Conservation (phyloP, 2,888 invertebrate species). For the Dermolepida albohirtum region DNA sequence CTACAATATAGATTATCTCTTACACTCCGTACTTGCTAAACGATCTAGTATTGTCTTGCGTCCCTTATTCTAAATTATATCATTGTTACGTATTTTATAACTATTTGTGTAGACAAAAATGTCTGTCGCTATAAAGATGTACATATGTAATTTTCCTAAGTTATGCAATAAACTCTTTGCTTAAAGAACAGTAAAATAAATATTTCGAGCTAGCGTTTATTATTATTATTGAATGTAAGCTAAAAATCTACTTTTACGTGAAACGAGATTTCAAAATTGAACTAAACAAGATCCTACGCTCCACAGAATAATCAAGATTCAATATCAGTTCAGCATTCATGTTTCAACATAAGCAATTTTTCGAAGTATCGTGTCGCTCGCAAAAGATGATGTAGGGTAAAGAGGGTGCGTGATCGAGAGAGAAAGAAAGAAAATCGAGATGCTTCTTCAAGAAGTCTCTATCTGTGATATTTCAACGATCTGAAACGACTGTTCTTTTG, state of each 20-base stretch:
- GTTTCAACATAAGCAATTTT: constrained; percentile 28
- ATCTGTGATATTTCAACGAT: constrained; percentile 24
- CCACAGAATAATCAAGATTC: constrained; percentile 23
- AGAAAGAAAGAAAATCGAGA: neutral
- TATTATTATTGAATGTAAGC: too few species aligned
- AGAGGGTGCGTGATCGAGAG: neutral
- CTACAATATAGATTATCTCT: too few species aligned
- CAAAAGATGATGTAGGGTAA: neutral
- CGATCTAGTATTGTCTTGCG: too few species aligned
- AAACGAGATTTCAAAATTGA: constrained; percentile 17
- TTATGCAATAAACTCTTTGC: too few species aligned
- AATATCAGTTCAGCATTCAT: constrained; percentile 23
- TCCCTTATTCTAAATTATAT: too few species aligned
- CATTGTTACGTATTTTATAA: too few species aligned
- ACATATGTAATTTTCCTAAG: too few species aligned
- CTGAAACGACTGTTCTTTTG: constrained; percentile 18
- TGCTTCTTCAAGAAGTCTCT: neutral
- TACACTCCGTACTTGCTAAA: too few species aligned
- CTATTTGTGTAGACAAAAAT: too few species aligned
- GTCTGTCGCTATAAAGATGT: too few species aligned
- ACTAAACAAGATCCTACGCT: constrained; percentile 22
- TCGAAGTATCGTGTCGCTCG: constrained; percentile 2
- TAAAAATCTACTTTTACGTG: constrained; percentile 8
- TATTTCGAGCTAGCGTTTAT: too few species aligned
- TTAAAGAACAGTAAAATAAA: too few species aligned